These are phyloP conservation scores for Campoplex capitator DNA, from an alignment of 2,888 invertebrate genomes.

Conservation along the genomic window DNA sequence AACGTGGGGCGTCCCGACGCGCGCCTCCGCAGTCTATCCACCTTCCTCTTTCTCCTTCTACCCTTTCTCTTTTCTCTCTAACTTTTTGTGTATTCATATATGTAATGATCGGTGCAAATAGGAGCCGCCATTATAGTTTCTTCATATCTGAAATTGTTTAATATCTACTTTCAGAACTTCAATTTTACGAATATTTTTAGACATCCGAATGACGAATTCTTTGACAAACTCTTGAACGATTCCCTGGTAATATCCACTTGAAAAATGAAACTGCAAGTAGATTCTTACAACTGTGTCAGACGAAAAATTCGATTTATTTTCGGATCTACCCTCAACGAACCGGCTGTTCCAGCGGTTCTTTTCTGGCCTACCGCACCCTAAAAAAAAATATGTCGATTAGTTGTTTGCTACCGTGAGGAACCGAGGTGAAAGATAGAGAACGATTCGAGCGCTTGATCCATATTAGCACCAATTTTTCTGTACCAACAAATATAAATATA, in stretches of 20 bases:
- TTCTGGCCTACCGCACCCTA: too few species aligned
- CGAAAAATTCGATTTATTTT: too few species aligned
- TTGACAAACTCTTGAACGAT: background rate
- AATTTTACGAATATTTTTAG: background rate
- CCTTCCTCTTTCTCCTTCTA: constrained; percentile 62
- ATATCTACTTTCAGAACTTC: background rate
- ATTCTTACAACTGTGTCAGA: too few species aligned
- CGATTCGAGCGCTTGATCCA: background rate
- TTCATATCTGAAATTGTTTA: background rate
- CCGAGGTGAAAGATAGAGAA: background rate
- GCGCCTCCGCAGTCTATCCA: constrained; percentile 73
- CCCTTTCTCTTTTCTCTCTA: constrained; percentile 3
- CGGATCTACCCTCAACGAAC: too few species aligned
- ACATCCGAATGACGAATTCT: too few species aligned
- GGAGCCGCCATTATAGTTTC: background rate
- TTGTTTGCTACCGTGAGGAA: too few species aligned
- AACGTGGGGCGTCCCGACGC: constrained; percentile 63
- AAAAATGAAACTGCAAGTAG: too few species aligned
- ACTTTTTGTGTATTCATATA: background rate
- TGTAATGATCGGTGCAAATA: background rate
- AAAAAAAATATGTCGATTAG: too few species aligned
- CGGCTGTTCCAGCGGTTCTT: too few species aligned
- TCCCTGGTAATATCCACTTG: background rate
- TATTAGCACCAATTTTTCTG: background rate
- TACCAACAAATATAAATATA: background rate